Conservation (phyloP, 2,888 invertebrate genomes). For the Synergus laeviventris region DNA sequence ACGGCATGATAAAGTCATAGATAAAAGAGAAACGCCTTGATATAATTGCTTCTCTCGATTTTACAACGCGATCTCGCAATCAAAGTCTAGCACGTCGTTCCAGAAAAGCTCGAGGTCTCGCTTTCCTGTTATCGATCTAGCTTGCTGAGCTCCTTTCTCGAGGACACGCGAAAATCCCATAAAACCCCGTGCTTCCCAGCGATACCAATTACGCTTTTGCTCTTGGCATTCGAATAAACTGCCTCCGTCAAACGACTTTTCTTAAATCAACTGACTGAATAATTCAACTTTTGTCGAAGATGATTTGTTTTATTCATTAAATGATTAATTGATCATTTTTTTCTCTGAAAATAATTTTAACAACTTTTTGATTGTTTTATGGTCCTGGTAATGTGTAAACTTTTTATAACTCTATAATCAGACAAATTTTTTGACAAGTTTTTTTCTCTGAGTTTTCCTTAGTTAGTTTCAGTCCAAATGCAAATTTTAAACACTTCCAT, state of each 20-base stretch:
- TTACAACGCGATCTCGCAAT: slow-evolving; percentile 1
- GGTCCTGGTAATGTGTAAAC: too few species aligned
- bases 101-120: slow-evolving; percentile 30
- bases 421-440: not conserved
- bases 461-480: not conserved
- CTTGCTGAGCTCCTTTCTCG: slow-evolving; percentile 19
- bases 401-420: not conserved
- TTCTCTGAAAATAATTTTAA: not conserved
- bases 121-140: slow-evolving; percentile 32
- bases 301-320: not conserved
- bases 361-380: not conserved
- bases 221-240: slow-evolving; percentile 31
- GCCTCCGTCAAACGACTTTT: not conserved
- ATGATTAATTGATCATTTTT: not conserved
- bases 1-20: slow-evolving; percentile 1
- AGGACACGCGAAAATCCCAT: slow-evolving; percentile 34
- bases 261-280: not conserved
- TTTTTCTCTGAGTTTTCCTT: not conserved
- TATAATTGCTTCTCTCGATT: slow-evolving; percentile 14
- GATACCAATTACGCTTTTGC: slow-evolving; percentile 13
- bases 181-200: slow-evolving; percentile 17
- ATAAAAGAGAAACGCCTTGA: slow-evolving; percentile 21
- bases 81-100: slow-evolving; percentile 8
- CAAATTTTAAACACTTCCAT: not conserved
- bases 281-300: not conserved